Base-by-base conservation (phyloP, 2,113 vertebrate species). In the Bufo gargarizans region DNA sequence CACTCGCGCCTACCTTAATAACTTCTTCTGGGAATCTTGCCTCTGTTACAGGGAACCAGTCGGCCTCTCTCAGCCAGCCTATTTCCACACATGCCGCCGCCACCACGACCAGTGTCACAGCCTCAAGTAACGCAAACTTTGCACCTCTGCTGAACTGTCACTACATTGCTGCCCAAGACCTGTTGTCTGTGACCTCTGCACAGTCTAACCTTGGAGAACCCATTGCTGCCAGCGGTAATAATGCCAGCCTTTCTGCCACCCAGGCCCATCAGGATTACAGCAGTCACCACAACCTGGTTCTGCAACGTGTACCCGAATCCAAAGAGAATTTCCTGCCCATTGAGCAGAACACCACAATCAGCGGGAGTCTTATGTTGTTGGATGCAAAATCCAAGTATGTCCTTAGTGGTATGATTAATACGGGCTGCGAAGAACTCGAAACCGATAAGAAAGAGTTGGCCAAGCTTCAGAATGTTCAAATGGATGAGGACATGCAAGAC, bases 391-490 rank as follows among this genome's bases (percentile, higher is more conserved):
- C 94, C 88, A 96, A 96, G 87, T 96, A 95, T 56, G 94, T 96
- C 81, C 94, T 98, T 90, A 96, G 95, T 65, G 95, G 95, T 88
- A 95, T 98, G 93, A 95, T 98, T 47, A 96, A 97, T 80, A 95
- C 94, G 0, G 96, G 97, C 91, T 99, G 98, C 84, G 97, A 96
- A 90, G 97, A 99, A 89, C 95, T 99, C 93, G 98, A 97, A 91
- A 95, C 94, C 5, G 97, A 97, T 91, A 98, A 97, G 92, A 99
- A 99, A 91, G 97, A 99, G 92, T 95, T 99, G 91, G 97, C 97
- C 94, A 99, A 99, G 95, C 96, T 99, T 94, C 98, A 99, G 90
- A 99, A 97, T 90, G 98, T 99, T 91, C 97, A 98, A 90, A 95
- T 99, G 96, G 97, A 98, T 88, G 97, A 99, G 94, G 98, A 99